A percentile compares a stretch with the other conserved stretches of the same genome.
phyloP scores from a whole-genome alignment of 2,797 vertebrate species.

The Furcifer pardalis region DNA sequence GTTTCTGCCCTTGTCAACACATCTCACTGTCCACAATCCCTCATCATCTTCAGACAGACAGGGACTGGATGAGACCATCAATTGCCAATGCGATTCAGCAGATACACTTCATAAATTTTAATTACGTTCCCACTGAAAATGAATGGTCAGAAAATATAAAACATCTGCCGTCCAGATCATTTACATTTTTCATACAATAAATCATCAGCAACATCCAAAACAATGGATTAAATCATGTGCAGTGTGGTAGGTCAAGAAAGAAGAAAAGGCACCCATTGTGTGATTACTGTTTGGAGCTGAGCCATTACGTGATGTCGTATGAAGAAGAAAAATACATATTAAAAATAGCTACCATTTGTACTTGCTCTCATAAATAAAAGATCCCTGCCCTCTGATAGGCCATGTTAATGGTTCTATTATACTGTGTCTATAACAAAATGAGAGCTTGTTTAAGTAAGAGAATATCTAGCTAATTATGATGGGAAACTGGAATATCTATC shows the following conservation, averaged over 20 bases:
- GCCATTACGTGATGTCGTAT: conserved; percentile 51
- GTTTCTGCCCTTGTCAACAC: conserved; percentile 91
- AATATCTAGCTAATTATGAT: conserved; percentile 72
- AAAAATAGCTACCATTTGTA: conserved; percentile 59
- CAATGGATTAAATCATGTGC: conserved; percentile 80
- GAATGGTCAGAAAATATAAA: conserved; percentile 99
- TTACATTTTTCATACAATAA: conserved; percentile 91
- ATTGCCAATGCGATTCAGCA: conserved; percentile 96
- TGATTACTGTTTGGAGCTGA: conserved; percentile 61
- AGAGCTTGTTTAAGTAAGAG: conserved; percentile 70
- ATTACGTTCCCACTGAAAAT: conserved; percentile 94
- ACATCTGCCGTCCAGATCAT: conserved; percentile 97
- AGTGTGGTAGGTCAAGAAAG: conserved; percentile 78
- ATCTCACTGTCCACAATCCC: conserved; percentile 89
- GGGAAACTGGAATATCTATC: conserved; percentile 66
- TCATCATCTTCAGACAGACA: conserved; percentile 91
- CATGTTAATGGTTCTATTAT: conserved; percentile 68
- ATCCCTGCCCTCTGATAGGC: conserved; percentile 51
- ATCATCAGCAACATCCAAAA: conserved; percentile 85
- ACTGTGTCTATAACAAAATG: conserved; percentile 65
- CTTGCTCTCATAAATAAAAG: conserved; percentile 61
- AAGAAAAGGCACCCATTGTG: conserved; percentile 69
- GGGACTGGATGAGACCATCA: conserved; percentile 90
- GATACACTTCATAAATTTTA: conserved; percentile 99
- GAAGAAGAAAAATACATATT: conserved; percentile 54